Conservation (phyloP, 2,113 vertebrate genomes). For the Pica pica region DNA sequence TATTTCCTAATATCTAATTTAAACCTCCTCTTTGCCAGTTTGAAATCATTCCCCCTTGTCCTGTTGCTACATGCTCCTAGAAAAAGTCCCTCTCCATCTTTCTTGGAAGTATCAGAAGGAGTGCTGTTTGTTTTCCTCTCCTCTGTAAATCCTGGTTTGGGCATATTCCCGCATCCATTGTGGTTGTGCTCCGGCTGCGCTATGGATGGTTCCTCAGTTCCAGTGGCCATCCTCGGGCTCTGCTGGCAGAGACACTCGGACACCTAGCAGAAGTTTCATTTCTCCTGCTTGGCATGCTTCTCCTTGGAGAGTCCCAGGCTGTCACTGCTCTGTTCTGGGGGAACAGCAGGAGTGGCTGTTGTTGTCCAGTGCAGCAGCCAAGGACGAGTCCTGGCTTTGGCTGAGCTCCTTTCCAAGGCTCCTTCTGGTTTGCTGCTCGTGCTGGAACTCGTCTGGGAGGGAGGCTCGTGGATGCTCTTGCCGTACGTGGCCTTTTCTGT, state of each 20-base stretch:
- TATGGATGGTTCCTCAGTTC: rapidly evolving
- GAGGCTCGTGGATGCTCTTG: neutral
- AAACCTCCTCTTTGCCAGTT: neutral
- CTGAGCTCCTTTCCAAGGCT: neutral
- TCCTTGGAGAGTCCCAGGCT: neutral
- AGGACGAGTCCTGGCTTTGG: neutral
- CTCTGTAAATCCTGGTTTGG: neutral
- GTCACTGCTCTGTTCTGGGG: rapidly evolving
- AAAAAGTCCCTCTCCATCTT: neutral
- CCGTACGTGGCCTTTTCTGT: neutral
- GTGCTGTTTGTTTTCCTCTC: neutral
- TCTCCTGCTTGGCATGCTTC: neutral
- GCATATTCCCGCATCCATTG: rapidly evolving
- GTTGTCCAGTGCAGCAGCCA: neutral
- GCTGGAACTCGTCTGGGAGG: neutral
- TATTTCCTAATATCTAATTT: neutral
- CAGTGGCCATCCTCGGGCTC: neutral
- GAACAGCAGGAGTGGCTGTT: neutral
- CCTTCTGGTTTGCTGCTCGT: neutral
- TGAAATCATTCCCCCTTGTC: neutral
- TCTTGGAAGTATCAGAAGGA: neutral
- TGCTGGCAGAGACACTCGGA: neutral
- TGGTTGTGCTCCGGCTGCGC: neutral
- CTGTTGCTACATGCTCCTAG: neutral
- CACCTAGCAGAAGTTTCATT: neutral